Evolutionary conservation across 2,888 invertebrate species (phyloP).

Genomic region (Agrotis puta): DNA sequence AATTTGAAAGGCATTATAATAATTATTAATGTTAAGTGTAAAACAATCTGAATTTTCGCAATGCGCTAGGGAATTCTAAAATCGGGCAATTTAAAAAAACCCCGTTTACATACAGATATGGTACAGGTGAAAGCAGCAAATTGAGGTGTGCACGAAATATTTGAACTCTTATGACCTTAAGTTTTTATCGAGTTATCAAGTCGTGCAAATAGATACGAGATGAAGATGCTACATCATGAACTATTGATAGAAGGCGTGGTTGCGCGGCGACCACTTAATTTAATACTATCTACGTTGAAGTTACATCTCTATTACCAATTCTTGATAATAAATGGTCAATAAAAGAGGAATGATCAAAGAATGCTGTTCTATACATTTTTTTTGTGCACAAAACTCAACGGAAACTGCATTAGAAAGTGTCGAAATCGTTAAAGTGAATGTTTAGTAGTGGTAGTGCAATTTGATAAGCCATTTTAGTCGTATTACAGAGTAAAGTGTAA

Average conservation of each 20-base stretch:
- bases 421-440: conserved; percentile 24
- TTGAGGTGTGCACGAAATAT: conserved; percentile 70
- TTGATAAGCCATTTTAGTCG: conserved; percentile 27
- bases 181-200: conserved; percentile 69
- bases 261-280: conserved; percentile 9
- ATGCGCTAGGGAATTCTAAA: conserved; percentile 38
- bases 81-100: conserved; percentile 30
- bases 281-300: not conserved
- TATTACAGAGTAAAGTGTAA: not conserved
- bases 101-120: conserved; percentile 13
- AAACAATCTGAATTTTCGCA: not conserved
- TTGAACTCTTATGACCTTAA: conserved; percentile 81
- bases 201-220: conserved; percentile 44
- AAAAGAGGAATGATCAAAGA: not conserved
- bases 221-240: conserved; percentile 46
- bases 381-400: conserved; percentile 17
- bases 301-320: not conserved
- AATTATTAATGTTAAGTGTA: not conserved
- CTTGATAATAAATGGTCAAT: not conserved
- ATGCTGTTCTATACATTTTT: not conserved
- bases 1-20: not conserved
- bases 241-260: conserved; percentile 25
- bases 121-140: conserved; percentile 81
- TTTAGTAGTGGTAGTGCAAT: conserved; percentile 7
- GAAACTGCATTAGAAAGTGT: conserved; percentile 45